Evolutionary conservation across 2,113 vertebrate species (phyloP).

Genomic region (Asarcornis scutulata): DNA sequence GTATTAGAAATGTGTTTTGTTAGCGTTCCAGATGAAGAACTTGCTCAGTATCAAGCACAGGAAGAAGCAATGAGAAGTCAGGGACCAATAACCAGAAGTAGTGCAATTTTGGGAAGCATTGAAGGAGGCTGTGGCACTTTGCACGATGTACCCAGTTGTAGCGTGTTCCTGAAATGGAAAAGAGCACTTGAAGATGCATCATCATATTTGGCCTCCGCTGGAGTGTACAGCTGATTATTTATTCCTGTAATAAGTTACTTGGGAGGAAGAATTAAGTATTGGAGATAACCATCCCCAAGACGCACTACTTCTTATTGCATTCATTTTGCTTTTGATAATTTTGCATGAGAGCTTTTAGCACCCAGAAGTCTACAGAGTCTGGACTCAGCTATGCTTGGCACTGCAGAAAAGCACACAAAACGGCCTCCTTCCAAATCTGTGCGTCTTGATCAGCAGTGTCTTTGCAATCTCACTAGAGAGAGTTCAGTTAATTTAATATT

Average conservation of each 20-base stretch:
- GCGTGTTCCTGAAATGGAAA: not conserved
- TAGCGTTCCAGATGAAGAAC: not conserved
- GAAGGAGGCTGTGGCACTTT: not conserved
- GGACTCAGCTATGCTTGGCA: rapidly evolving
- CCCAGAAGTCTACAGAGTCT: rapidly evolving
- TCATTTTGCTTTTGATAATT: rapidly evolving
- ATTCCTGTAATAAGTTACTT: not conserved
- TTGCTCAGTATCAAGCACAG: not conserved
- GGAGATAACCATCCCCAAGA: rapidly evolving
- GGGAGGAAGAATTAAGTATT: not conserved
- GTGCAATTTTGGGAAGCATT: not conserved
- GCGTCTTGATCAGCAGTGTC: not conserved
- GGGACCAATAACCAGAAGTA: rapidly evolving
- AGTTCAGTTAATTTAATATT: not conserved
- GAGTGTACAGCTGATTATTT: not conserved
- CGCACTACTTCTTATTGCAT: rapidly evolving
- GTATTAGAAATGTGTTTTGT: rapidly evolving
- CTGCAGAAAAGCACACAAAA: not conserved
- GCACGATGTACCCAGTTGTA: rapidly evolving
- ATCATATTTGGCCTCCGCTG: rapidly evolving
- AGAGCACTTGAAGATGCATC: rapidly evolving
- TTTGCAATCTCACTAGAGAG: not conserved
- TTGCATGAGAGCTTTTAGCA: rapidly evolving
- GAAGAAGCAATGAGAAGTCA: not conserved
- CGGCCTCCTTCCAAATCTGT: rapidly evolving